A percentile compares a stretch with the other conserved stretches of the same genome.
Conservation (phyloP, 2,888 invertebrate species). For the Cephonodes hylas region DNA sequence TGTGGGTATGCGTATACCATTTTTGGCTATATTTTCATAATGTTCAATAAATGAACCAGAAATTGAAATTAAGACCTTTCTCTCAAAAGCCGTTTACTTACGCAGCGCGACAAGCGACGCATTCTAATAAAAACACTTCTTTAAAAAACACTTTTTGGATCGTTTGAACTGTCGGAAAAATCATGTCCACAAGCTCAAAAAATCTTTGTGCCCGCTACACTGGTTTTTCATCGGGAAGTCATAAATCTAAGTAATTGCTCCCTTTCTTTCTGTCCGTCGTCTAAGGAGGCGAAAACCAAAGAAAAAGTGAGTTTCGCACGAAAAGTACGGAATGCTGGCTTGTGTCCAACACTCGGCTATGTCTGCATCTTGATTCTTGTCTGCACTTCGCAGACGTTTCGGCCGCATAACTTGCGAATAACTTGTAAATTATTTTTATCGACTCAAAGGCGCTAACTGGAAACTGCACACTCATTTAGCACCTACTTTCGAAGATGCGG, state of each 20-base stretch:
- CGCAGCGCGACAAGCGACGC: no score
- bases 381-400: slow-evolving; percentile 35
- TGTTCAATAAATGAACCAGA: no score
- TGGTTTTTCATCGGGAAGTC: slow-evolving; percentile 49
- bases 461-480: slow-evolving; percentile 8
- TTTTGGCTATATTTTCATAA: no score
- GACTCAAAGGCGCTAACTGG: slow-evolving; percentile 11
- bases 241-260: slow-evolving; percentile 77
- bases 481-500: slow-evolving; percentile 1
- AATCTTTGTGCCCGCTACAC: slow-evolving; percentile 30
- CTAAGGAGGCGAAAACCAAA: slow-evolving; percentile 52
- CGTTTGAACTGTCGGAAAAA: slow-evolving; percentile 25
- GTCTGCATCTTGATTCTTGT: slow-evolving; percentile 49
- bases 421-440: slow-evolving; percentile 17
- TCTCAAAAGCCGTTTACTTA: no score
- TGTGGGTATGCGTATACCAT: no score
- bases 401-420: slow-evolving; percentile 26
- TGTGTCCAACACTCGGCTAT: slow-evolving; percentile 49
- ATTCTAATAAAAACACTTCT: background rate
- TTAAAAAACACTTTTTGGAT: slow-evolving; percentile 16
- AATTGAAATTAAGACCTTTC: no score
- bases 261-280: slow-evolving; percentile 54
- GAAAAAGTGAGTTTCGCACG: slow-evolving; percentile 61
- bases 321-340: slow-evolving; percentile 59
- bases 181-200: slow-evolving; percentile 23